These are phyloP conservation scores for Liopterus haemorrhoidalis DNA, from an alignment of 2,888 invertebrate genomes.

Conservation along the genomic window DNA sequence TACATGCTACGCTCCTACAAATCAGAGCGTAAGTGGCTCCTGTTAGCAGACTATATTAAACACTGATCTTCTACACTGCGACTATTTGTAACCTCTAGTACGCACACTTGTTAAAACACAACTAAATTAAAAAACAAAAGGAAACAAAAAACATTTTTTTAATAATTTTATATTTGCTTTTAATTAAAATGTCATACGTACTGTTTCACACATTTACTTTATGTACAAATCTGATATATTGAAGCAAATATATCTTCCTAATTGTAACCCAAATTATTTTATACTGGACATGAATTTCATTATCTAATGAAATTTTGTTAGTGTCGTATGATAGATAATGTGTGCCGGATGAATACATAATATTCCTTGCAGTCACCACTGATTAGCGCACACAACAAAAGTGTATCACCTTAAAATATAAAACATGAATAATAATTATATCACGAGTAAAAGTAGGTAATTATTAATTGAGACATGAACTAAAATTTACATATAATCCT, in stretches of 20 bases:
- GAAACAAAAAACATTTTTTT: too few relatives aligned
- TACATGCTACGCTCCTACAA: too few relatives aligned
- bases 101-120: too few relatives aligned
- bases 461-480: conserved; percentile 10
- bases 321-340: conserved; percentile 18
- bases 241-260: conserved; percentile 14
- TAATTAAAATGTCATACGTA: conserved; percentile 23
- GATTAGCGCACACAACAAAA: conserved; percentile 20
- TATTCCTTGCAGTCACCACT: conserved; percentile 22
- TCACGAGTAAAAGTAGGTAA: conserved; percentile 20
- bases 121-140: too few relatives aligned
- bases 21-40: too few relatives aligned
- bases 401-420: conserved; percentile 11
- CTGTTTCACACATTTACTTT: conserved; percentile 19
- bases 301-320: conserved; percentile 18
- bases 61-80: too few relatives aligned
- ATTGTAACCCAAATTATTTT: conserved; percentile 19
- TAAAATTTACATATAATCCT: not conserved
- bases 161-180: conserved; percentile 23
- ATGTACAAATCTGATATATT: conserved; percentile 22
- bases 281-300: conserved; percentile 17
- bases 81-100: too few relatives aligned
- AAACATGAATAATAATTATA: conserved; percentile 17
- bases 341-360: conserved; percentile 3
- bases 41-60: too few relatives aligned